Evolutionary conservation across 2,797 vertebrate genomes (phyloP), one percentile per base, ranked within the genome.

Genomic region (Nyctibius grandis): DNA sequence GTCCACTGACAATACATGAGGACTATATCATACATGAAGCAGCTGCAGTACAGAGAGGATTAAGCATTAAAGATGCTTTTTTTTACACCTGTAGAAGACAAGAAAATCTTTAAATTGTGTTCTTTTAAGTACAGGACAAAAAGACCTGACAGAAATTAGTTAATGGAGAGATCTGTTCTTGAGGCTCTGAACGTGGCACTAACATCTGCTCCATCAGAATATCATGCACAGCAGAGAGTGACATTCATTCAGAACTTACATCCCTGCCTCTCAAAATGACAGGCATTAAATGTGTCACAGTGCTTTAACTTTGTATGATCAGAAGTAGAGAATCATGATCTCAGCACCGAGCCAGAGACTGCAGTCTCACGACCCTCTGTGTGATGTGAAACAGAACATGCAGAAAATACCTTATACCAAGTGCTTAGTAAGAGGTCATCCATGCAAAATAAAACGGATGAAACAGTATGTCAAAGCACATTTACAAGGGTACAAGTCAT

Each of bases 51-150:
- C 91, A 95, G 91, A 96, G 88, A 89, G 91, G 96, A 94, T 91
- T 96, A 94, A 96, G 90, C 56, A 95, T 96, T 82, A 94, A 95
- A 85, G 95, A 96, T 73, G 93, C 95, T 33, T 94, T 91, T 91
- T 96, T 96, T 88, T 96, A 93, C 88, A 96, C 77, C 88, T 96
- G 96, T 79, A 95, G 90, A 91, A 96, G 93, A 85, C 84, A 93
- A 77, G 85, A 93, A 88, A 94, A 94, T 68, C 54, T 95, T 85
- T 96, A 91, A 93, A 74, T 74, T 82, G 82, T 85, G 48, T 29
- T 82, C 25, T 40, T 8, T 59, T 44, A 78, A 86, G 21, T 50
- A 85, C 40, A 86, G 64, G 63, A 88, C 89, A 84, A 92, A 77
- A 86, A 51, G 13, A 91, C 5, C 40, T 73, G 64, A 44, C 44